phyloP scores from a whole-genome alignment of 2,888 invertebrate species.

The Muscina levida region DNA sequence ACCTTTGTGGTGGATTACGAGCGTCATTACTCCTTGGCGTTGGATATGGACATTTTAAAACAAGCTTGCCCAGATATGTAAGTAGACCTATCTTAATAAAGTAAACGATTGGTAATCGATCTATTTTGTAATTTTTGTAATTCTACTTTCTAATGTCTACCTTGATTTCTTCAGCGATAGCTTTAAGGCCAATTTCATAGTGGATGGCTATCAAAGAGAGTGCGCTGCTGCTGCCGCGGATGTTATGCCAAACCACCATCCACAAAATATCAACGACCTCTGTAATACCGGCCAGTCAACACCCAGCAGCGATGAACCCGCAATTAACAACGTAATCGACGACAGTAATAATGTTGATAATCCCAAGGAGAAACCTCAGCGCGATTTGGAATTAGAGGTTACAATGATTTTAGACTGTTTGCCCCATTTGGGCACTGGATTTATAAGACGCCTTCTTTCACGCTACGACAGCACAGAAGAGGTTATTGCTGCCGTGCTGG shows the following conservation, averaged over 20 bases:
- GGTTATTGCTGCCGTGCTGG: slow-evolving; percentile 91
- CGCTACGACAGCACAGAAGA: slow-evolving; percentile 87
- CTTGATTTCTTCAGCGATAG: slow-evolving; percentile 58
- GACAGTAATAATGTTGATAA: neutral
- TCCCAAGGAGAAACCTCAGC: neutral
- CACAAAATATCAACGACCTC: neutral
- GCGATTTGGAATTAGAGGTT: slow-evolving; percentile 79
- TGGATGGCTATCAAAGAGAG: slow-evolving; percentile 71
- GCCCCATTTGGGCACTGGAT: slow-evolving; percentile 90
- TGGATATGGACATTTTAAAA: slow-evolving; percentile 84
- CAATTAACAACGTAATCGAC: neutral
- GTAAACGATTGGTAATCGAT: neutral
- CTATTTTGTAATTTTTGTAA: neutral
- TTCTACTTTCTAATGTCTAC: too few relatives aligned
- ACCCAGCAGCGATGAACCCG: neutral
- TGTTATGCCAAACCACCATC: slow-evolving; percentile 37
- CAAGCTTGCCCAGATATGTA: slow-evolving; percentile 86
- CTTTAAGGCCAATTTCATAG: slow-evolving; percentile 73
- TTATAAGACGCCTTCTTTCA: slow-evolving; percentile 87
- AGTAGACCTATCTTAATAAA: slow-evolving; percentile 76
- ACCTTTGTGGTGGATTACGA: slow-evolving; percentile 87
- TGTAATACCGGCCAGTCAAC: neutral
- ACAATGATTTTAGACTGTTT: slow-evolving; percentile 82
- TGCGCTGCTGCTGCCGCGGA: slow-evolving; percentile 57
- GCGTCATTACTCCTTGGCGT: slow-evolving; percentile 83